These are phyloP conservation scores for Neomonachus schauinslandi DNA, from an alignment of 2,113 vertebrate genomes.

Conservation along the genomic window DNA sequence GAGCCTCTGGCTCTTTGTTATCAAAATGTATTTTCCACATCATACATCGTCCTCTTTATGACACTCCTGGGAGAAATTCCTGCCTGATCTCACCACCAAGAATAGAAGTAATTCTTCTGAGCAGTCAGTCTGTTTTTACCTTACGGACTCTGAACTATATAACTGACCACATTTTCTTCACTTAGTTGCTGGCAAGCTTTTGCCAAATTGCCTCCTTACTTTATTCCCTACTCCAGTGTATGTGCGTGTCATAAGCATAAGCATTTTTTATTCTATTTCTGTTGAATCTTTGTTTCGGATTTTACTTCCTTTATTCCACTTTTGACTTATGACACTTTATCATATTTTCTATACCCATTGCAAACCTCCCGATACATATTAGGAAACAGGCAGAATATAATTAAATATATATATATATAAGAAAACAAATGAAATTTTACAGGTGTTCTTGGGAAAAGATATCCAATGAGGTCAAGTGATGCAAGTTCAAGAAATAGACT, in stretches of 20 bases:
- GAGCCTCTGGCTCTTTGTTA: not conserved
- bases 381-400: not conserved
- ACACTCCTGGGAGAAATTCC: not conserved
- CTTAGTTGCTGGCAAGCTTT: not conserved
- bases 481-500: not conserved
- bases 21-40: constrained; percentile 10
- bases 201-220: not conserved
- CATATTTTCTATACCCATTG: not conserved
- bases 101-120: not conserved
- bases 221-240: not conserved
- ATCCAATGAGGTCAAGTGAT: not conserved
- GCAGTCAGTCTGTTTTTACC: not conserved
- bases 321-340: not conserved
- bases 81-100: not conserved
- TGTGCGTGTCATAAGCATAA: not conserved
- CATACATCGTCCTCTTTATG: not conserved
- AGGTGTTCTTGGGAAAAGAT: not conserved
- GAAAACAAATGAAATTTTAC: not conserved
- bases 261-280: not conserved
- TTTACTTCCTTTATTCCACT: not conserved
- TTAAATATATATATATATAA: not conserved
- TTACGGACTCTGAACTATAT: not conserved
- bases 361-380: not conserved
- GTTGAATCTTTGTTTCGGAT: not conserved
- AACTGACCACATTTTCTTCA: not conserved